These are phyloP conservation scores for Helobdella robusta DNA, from an alignment of 2,888 invertebrate species.

Conservation along the genomic window DNA sequence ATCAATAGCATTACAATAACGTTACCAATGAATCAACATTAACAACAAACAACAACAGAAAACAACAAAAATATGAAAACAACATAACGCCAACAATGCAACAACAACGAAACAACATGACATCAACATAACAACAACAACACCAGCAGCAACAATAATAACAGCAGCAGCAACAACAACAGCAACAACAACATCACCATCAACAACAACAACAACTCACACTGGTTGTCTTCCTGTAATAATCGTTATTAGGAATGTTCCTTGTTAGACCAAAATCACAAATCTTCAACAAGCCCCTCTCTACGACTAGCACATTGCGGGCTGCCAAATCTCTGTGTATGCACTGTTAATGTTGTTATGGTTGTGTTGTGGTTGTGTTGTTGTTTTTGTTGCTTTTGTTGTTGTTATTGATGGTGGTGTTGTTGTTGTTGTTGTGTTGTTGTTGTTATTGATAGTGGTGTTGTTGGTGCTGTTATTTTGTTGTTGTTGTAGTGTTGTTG, in stretches of 20 bases:
- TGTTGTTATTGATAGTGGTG: neutral
- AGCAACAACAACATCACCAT: too few species aligned
- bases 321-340: constrained; percentile 95
- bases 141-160: too few species aligned
- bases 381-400: too few species aligned
- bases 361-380: too few species aligned
- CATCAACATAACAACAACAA: neutral
- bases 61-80: too few species aligned
- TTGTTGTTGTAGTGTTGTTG: constrained; percentile 3
- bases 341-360: constrained; percentile 58
- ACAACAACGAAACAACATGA: neutral
- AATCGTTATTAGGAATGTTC: constrained; percentile 80
- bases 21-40: too few species aligned
- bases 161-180: too few species aligned
- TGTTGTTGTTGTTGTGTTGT: too few species aligned
- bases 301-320: constrained; percentile 86
- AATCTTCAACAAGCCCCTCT: constrained; percentile 86
- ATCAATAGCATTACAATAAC: too few species aligned
- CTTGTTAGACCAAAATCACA: constrained; percentile 94
- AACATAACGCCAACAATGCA: neutral
- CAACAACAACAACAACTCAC: constrained; percentile 45
- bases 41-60: too few species aligned
- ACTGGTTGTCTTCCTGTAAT: constrained; percentile 89
- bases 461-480: too few species aligned
- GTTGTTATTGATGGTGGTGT: too few species aligned